Evolutionary conservation across 2,888 invertebrate genomes (phyloP).

Genomic region (Eristalinus sepulchralis): DNA sequence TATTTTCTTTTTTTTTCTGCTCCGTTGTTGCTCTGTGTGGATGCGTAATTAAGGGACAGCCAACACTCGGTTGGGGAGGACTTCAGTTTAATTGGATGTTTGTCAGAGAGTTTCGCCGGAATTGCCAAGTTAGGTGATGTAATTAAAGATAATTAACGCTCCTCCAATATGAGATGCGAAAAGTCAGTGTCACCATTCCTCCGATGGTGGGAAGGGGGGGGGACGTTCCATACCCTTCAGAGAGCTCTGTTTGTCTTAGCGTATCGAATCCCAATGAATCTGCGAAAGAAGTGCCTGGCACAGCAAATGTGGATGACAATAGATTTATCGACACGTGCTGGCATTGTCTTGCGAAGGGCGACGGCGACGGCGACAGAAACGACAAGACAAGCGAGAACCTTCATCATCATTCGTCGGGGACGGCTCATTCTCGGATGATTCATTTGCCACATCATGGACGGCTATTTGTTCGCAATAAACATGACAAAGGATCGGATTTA

Average conservation of each 20-base stretch:
- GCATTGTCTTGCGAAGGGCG: background rate
- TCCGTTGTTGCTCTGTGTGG: background rate
- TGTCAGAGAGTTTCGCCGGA: background rate
- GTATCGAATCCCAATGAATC: background rate
- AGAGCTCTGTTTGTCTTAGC: background rate
- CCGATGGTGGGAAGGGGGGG: too few species aligned
- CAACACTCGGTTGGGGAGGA: background rate
- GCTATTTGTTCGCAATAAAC: constrained; percentile 5
- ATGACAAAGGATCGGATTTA: background rate
- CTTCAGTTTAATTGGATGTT: constrained; percentile 1
- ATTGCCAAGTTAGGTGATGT: constrained; percentile 1
- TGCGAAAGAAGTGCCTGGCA: background rate
- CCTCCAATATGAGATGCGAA: background rate
- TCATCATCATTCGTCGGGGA: background rate
- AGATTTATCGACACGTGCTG: constrained; percentile 1
- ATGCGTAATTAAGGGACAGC: constrained; percentile 1
- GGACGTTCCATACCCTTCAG: too few species aligned
- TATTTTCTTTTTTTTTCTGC: background rate
- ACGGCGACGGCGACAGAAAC: background rate
- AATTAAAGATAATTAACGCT: constrained; percentile 3
- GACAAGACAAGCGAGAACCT: background rate
- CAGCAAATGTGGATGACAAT: background rate
- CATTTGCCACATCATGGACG: background rate
- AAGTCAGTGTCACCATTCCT: background rate
- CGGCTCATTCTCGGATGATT: background rate